These are phyloP conservation scores for Takifugu rubripes DNA, from an alignment of 2,797 vertebrate genomes.

Conservation along the genomic window DNA sequence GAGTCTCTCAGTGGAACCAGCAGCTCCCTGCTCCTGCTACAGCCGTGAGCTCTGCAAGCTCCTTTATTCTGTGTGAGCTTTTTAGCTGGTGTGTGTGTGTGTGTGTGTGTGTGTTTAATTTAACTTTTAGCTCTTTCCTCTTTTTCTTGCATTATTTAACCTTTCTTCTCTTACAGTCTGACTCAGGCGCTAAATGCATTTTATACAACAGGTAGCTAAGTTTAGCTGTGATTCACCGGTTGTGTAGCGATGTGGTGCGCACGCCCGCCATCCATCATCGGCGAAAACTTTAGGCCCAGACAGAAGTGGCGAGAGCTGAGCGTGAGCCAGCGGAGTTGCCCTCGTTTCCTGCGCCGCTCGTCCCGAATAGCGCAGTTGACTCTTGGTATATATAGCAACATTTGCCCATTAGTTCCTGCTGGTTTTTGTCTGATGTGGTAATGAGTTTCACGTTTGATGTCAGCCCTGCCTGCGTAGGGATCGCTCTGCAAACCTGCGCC, in stretches of 20 bases:
- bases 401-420: conserved; percentile 3
- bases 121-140: conserved; percentile 2
- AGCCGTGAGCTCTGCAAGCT: too few species aligned
- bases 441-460: conserved; percentile 29
- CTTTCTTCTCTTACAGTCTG: too few species aligned
- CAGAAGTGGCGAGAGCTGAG: too few species aligned
- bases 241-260: too few species aligned
- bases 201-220: too few species aligned
- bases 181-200: too few species aligned
- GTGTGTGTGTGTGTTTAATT: not conserved
- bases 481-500: not conserved
- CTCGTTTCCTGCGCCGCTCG: conserved; percentile 16
- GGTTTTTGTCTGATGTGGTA: conserved; percentile 18
- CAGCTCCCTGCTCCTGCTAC: too few species aligned
- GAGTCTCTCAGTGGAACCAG: conserved; percentile 8
- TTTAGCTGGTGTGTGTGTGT: conserved; percentile 3
- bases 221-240: too few species aligned
- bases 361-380: conserved; percentile 20
- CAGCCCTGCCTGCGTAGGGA: conserved; percentile 8
- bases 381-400: conserved; percentile 11
- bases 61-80: not conserved
- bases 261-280: too few species aligned
- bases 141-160: too few species aligned
- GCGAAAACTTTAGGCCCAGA: not conserved
- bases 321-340: conserved; percentile 14